A percentile compares a stretch with the other conserved stretches of the same genome.
These are phyloP conservation scores for Drosophila niveifrons DNA, from an alignment of 2,888 invertebrate species.

Conservation along the genomic window DNA sequence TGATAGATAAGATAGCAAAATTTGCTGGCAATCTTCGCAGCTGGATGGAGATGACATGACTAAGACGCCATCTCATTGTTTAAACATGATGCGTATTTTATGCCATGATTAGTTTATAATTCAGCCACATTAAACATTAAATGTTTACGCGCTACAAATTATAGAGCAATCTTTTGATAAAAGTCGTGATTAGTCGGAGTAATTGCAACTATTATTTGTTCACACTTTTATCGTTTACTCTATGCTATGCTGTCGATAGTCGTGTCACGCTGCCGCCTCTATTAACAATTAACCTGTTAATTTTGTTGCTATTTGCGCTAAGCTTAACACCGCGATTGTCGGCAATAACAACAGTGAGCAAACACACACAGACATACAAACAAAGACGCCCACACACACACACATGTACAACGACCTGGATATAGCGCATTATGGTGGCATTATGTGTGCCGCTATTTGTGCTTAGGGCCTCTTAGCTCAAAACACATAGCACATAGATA, in stretches of 20 bases:
- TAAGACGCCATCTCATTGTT: background rate
- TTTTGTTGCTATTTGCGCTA: conserved; percentile 58
- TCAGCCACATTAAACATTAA: background rate
- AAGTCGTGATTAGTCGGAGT: background rate
- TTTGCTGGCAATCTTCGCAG: background rate
- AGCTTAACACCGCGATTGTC: conserved; percentile 53
- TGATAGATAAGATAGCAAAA: conserved; percentile 17
- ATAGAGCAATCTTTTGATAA: background rate
- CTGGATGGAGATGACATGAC: conserved; percentile 2
- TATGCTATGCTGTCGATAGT: background rate
- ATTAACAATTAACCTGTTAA: conserved; percentile 55
- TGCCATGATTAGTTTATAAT: background rate
- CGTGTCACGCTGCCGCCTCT: conserved; percentile 35
- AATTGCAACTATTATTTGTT: background rate
- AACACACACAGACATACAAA: background rate
- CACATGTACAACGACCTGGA: conserved; percentile 15
- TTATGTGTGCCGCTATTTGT: conserved; percentile 13
- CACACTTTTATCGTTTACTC: no score
- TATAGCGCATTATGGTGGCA: conserved; percentile 19
- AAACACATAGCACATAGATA: conserved; percentile 7
- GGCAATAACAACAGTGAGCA: conserved; percentile 30
- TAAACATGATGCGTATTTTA: background rate
- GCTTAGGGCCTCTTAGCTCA: conserved; percentile 2
- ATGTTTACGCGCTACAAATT: background rate
- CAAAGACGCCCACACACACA: background rate